These are phyloP conservation scores for Strigamia maritima DNA, from an alignment of 2,888 invertebrate species.

Conservation along the genomic window DNA sequence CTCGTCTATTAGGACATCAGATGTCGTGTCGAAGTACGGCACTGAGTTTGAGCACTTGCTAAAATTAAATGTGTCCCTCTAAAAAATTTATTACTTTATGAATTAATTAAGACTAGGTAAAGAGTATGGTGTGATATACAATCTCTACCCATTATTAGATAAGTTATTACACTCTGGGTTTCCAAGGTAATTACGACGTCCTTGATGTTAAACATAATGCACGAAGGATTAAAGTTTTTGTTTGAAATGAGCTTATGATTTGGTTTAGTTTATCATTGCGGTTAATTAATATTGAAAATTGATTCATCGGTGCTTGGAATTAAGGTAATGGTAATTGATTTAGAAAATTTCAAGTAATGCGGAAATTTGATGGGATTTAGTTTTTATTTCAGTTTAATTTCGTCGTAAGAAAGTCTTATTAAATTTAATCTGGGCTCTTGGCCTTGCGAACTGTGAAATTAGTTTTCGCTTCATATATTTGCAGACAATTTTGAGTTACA, in stretches of 20 bases:
- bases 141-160: background rate
- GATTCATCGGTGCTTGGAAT: background rate
- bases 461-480: background rate
- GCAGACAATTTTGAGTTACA: background rate
- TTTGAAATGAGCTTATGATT: background rate
- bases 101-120: background rate
- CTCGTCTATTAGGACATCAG: background rate
- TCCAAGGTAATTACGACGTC: background rate
- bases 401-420: background rate
- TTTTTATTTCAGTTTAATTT: background rate
- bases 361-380: no score
- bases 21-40: no score
- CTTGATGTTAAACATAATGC: background rate
- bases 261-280: background rate
- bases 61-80: background rate
- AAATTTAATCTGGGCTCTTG: background rate
- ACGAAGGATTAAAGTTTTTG: background rate
- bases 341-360: no score
- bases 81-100: background rate
- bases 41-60: background rate
- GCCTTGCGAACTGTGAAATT: background rate
- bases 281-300: background rate
- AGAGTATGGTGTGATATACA: background rate
- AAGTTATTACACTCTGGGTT: background rate
- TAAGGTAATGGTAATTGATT: background rate